Conservation (phyloP, 2,113 vertebrate species). For the Brachypteracias leptosomus region DNA sequence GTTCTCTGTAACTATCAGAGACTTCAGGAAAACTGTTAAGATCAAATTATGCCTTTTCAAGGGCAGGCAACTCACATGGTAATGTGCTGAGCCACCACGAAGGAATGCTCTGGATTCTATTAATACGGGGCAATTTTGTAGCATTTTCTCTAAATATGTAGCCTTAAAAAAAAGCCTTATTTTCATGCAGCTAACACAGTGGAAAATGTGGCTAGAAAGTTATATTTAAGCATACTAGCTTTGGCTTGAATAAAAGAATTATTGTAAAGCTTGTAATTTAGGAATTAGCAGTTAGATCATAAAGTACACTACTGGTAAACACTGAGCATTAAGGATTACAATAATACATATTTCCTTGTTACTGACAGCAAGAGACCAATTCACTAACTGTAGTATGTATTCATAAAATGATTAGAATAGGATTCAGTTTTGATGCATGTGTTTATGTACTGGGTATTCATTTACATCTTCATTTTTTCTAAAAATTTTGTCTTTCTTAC, state of each 20-base stretch:
- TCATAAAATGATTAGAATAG: not conserved
- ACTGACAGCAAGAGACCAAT: not conserved
- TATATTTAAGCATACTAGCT: slow-evolving; percentile 29
- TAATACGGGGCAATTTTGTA: slow-evolving; percentile 65
- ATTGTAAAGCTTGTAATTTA: slow-evolving; percentile 49
- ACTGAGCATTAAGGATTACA: not conserved
- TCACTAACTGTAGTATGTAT: not conserved
- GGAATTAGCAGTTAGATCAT: slow-evolving; percentile 46
- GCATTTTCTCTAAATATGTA: slow-evolving; percentile 43
- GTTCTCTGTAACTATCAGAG: slow-evolving; percentile 64
- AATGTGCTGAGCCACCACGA: slow-evolving; percentile 63
- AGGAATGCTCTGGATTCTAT: slow-evolving; percentile 75
- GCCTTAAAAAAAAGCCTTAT: slow-evolving; percentile 58
- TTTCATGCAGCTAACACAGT: slow-evolving; percentile 39
- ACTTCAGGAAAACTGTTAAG: slow-evolving; percentile 70
- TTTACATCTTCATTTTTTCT: not conserved
- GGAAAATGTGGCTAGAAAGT: slow-evolving; percentile 44
- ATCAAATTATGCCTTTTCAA: slow-evolving; percentile 72
- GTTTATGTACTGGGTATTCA: not conserved
- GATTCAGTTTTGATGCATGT: not conserved
- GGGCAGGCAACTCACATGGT: slow-evolving; percentile 37
- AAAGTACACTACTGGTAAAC: slow-evolving; percentile 6
- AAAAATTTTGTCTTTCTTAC: not conserved
- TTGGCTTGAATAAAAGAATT: slow-evolving; percentile 30
- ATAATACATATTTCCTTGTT: not conserved